These are phyloP conservation scores for Rhopalosiphum nymphaeae DNA, from an alignment of 2,888 invertebrate species.

Conservation along the genomic window DNA sequence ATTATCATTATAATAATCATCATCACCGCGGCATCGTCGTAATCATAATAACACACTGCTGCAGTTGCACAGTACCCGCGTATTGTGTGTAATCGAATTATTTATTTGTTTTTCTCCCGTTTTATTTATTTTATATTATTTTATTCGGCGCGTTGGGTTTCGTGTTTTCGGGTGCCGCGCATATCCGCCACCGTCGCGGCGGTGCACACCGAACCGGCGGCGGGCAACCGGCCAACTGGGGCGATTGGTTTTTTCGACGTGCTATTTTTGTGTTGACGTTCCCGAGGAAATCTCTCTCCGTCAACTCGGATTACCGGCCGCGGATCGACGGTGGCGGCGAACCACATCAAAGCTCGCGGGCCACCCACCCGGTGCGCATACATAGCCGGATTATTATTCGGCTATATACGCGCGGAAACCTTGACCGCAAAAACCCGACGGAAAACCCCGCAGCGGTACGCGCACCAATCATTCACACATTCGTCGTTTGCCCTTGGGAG, in stretches of 20 bases:
- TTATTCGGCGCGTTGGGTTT: not conserved
- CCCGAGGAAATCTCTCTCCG: conserved; percentile 41
- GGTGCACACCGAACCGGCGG: not conserved
- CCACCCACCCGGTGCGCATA: not conserved
- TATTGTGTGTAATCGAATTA: not conserved
- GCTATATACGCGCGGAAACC: not conserved
- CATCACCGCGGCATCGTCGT: not conserved
- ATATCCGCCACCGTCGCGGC: not conserved
- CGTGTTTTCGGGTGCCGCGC: not conserved
- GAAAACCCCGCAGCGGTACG: not conserved
- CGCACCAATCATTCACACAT: not conserved
- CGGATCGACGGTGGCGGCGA: conserved; percentile 25
- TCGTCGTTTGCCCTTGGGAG: not conserved
- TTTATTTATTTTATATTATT: not conserved
- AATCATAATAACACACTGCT: not conserved
- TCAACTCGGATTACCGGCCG: conserved; percentile 59
- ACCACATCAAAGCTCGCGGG: conserved; percentile 32
- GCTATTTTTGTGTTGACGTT: conserved; percentile 61
- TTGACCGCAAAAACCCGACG: not conserved
- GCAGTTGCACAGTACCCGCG: not conserved
- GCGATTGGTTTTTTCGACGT: conserved; percentile 56
- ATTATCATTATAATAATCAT: too few species aligned
- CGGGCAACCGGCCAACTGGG: conserved; percentile 55
- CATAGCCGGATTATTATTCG: not conserved
- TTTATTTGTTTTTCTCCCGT: not conserved